Evolutionary conservation across 2,797 vertebrate species (phyloP), one percentile per base, ranked within the genome.

Genomic region (Enteromius mattozi): DNA sequence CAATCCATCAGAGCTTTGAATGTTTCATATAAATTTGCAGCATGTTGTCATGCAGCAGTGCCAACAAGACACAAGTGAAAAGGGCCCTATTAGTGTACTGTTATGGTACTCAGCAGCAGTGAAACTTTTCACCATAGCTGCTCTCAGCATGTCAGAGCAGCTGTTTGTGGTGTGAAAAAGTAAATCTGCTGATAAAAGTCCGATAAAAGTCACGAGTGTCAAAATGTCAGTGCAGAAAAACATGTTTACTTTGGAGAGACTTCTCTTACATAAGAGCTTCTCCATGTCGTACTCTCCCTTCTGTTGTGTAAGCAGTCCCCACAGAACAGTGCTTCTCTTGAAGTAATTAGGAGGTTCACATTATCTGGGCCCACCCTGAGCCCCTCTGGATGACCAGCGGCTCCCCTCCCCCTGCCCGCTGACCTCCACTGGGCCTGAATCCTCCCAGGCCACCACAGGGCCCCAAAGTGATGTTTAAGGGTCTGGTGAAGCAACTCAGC

Each of bases 141-240:
- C 33, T 70, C 65, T 70, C 35, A 35, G 17, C 51, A 35, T 16
- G 4, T 37, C 42, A 75, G 40, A 66, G 9, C 51, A 63, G 24
- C 45, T 66, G 59, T 83, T 75, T 45, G 78, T 69, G 27, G 12
- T 56, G 63, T 0, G 6, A 81, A 82, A 82, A 33, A 74, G 14
- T 14, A 40, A 66, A 83, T 66, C n/a, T 68, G 65, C 69, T 51
- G 27, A 81, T 81, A 30, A 42, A 85, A 80, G 24, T 45, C 51
- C 0, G 42, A 74, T 72, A 65, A 75, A 85, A 68, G 78, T 42
- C 49, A 47, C 0, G 2, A 27, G 69, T 80, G 59, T 80, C 45
- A 85, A 85, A 85, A 76, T 69, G 59, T 85, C 63, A 81, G 78
- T 0, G 4, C 24, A 81, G 51, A 69, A 85, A 85, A 85, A 85